These are phyloP conservation scores for Dolichoris vasculosae DNA, from an alignment of 1,140 invertebrate genomes.

Conservation along the genomic window DNA sequence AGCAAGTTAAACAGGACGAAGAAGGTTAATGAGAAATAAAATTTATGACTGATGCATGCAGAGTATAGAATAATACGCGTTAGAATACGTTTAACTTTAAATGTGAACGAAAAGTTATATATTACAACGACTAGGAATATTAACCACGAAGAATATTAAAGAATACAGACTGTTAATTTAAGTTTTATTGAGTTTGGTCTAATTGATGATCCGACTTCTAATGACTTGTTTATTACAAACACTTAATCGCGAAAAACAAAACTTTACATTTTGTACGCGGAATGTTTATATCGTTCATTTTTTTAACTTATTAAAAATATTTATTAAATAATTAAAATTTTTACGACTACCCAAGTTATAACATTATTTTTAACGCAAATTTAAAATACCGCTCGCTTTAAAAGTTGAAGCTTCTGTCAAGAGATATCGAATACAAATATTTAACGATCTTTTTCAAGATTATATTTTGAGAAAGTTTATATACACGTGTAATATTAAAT, in stretches of 20 bases:
- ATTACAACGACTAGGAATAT: not conserved
- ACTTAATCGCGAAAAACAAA: not conserved
- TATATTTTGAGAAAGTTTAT: too few species aligned
- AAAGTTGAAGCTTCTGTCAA: not conserved
- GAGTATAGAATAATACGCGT: not conserved
- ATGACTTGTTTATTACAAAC: too few species aligned
- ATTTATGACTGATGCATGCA: slow-evolving; percentile 21
- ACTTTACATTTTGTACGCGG: not conserved
- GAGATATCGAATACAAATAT: too few species aligned
- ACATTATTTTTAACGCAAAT: too few species aligned
- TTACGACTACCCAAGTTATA: too few species aligned
- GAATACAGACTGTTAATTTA: not conserved
- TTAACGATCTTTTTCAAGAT: too few species aligned
- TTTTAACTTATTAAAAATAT: not conserved
- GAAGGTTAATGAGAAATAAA: slow-evolving; percentile 40
- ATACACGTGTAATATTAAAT: too few species aligned
- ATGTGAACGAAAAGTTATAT: not conserved
- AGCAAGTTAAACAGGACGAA: not conserved
- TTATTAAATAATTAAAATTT: not conserved
- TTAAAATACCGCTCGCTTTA: not conserved
- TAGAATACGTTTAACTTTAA: not conserved
- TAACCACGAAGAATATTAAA: not conserved
- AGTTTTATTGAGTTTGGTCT: not conserved
- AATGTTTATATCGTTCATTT: not conserved
- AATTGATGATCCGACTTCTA: not conserved